Evolutionary conservation across 2,888 invertebrate genomes (phyloP), one percentile per base, ranked within the genome.

Genomic region (Oconnorella tubifera): DNA sequence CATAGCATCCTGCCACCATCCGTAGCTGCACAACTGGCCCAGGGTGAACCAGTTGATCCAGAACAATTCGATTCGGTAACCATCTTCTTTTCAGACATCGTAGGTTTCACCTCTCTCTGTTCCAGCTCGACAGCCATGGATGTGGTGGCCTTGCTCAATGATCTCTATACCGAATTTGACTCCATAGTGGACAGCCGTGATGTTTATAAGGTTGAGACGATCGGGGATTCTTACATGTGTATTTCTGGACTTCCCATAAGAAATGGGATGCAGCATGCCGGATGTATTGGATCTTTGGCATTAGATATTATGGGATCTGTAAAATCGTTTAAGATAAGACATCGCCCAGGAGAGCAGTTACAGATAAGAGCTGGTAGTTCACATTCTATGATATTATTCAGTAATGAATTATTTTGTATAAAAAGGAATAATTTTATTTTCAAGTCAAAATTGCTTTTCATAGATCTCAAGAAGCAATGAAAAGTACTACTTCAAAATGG

Each of bases 1-100:
- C 66, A 71, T 48, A 69, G 71, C 57, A 72, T 76, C n/a, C 67
- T 80, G 31, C 78, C 78, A 29, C 67, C 68, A 1, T 65, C 70
- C 3, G 69, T 79, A 33, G 74, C 75, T 1, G 61, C 68, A 4
- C 67, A 68, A 23, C 66, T 78, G 14, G 56, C 72, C 0, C 67
- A 67, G 29, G 72, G 72, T 3, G 53, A 71, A 48, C 28, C 68
- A 3, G 65, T 75, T 3, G 61, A 68, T n/a, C 70, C 75, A 0
- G 71, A 73, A 56, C 64, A 63, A 23, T 75, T 69, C 63, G 71
- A 75, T 31, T 63, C 67, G 14, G 72, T 67, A 40, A 73, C 69
- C 31, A 66, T 74, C 27, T 71, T 70, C 64, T 73, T 75, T 62
- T 70, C 70, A 4, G 71, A 76, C 62, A 73, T 71, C 56, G 69